These are phyloP conservation scores for Cyanocitta stelleri DNA, from an alignment of 2,113 vertebrate species.

Conservation along the genomic window DNA sequence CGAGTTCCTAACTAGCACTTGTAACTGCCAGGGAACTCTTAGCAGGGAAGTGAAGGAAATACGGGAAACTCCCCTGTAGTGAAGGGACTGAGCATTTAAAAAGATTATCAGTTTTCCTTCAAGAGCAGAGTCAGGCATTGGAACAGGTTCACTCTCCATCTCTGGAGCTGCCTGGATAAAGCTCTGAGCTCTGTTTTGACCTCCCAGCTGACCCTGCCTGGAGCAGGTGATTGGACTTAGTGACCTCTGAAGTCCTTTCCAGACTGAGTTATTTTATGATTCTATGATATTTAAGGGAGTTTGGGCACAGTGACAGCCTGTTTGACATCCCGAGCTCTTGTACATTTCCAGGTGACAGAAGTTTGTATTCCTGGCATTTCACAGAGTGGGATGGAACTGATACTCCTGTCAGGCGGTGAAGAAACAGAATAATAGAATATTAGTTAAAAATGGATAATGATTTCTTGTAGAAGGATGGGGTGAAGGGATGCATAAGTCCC, in stretches of 20 bases:
- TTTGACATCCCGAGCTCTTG: background rate
- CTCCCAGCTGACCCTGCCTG: background rate
- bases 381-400: background rate
- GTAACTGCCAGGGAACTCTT: background rate
- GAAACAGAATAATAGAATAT: background rate
- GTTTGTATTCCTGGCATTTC: background rate
- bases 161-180: background rate
- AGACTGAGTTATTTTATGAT: background rate
- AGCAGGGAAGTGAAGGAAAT: background rate
- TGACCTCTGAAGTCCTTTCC: background rate
- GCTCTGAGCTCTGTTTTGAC: background rate
- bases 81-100: background rate
- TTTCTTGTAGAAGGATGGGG: background rate
- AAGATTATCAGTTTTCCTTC: background rate
- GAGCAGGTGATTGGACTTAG: background rate
- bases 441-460: background rate
- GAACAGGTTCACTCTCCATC: background rate
- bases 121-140: background rate
- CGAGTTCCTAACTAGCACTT: background rate
- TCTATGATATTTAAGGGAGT: background rate
- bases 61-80: background rate
- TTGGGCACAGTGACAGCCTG: fast-evolving
- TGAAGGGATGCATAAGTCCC: background rate
- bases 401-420: background rate
- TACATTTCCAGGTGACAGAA: background rate